phyloP scores from a whole-genome alignment of 2,888 invertebrate genomes.

The Phaonia tiefii region DNA sequence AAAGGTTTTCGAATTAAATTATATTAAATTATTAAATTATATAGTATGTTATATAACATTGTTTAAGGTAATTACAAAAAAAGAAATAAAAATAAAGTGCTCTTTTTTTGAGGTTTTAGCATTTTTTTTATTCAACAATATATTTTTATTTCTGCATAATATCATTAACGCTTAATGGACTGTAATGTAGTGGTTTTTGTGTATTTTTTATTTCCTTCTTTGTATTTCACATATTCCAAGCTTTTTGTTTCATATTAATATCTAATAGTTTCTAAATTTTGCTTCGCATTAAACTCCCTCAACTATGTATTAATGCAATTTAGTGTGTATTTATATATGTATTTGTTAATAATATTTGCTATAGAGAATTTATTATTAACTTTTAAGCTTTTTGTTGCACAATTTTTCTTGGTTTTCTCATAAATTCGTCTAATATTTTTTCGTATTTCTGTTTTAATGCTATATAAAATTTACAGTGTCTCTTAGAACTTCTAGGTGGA shows the following conservation, averaged over 20 bases:
- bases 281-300: constrained; percentile 30
- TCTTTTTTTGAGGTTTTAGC: constrained; percentile 37
- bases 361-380: constrained; percentile 12
- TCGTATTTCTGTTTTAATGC: constrained; percentile 41
- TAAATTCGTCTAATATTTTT: constrained; percentile 65
- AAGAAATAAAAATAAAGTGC: constrained; percentile 36
- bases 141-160: constrained; percentile 20
- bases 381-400: constrained; percentile 16
- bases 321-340: constrained; percentile 3
- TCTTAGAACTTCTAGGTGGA: constrained; percentile 52
- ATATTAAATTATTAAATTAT: too few species aligned
- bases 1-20: too few species aligned
- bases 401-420: constrained; percentile 45
- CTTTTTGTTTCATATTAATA: constrained; percentile 33
- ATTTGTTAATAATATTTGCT: constrained; percentile 1
- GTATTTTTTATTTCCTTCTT: constrained; percentile 15
- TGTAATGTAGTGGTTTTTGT: constrained; percentile 35
- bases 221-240: constrained; percentile 11
- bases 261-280: constrained; percentile 58
- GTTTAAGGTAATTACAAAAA: too few species aligned
- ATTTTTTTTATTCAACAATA: constrained; percentile 52
- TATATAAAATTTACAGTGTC: constrained; percentile 61
- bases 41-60: too few species aligned
- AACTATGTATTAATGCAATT: not conserved
- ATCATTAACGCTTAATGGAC: constrained; percentile 61